Conservation (phyloP, 2,888 invertebrate species). For the Temnothorax rugatulus region DNA sequence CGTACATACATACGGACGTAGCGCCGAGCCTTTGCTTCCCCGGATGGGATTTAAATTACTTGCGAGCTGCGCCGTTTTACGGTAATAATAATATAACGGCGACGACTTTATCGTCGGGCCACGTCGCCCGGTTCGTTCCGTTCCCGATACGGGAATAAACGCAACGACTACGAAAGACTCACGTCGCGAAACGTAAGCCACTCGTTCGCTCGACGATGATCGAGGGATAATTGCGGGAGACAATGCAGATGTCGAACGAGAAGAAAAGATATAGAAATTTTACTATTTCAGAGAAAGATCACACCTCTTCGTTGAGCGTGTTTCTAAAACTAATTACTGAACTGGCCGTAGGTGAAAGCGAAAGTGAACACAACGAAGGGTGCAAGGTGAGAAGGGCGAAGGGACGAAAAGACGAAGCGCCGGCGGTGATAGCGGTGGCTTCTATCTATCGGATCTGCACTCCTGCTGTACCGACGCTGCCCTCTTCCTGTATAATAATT, state of each 20-base stretch:
- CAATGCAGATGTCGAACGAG: too few relatives aligned
- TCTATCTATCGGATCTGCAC: constrained; percentile 73
- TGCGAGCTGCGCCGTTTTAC: constrained; percentile 79
- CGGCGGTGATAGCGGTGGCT: constrained; percentile 43
- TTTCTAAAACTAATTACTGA: constrained; percentile 21
- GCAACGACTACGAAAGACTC: neutral
- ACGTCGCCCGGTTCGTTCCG: constrained; percentile 18
- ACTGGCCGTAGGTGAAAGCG: constrained; percentile 60
- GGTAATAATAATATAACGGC: constrained; percentile 75
- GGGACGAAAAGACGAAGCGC: constrained; percentile 12
- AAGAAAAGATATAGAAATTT: neutral
- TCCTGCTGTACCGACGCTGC: constrained; percentile 64
- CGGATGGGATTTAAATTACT: constrained; percentile 82
- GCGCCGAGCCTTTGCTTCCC: constrained; percentile 77
- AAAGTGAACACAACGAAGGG: constrained; percentile 56
- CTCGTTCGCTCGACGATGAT: neutral
- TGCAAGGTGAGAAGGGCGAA: constrained; percentile 28
- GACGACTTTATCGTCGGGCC: constrained; percentile 70
- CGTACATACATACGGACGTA: constrained; percentile 63
- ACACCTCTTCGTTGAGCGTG: neutral
- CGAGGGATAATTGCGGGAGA: neutral
- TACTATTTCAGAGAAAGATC: neutral
- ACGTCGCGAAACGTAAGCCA: neutral
- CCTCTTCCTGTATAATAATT: constrained; percentile 52
- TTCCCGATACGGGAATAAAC: constrained; percentile 14